Percentiles rank a stretch among this genome's conserved stretches.
These are phyloP conservation scores for Diachasmimorpha longicaudata DNA, from an alignment of 1,140 invertebrate genomes.

Conservation along the genomic window DNA sequence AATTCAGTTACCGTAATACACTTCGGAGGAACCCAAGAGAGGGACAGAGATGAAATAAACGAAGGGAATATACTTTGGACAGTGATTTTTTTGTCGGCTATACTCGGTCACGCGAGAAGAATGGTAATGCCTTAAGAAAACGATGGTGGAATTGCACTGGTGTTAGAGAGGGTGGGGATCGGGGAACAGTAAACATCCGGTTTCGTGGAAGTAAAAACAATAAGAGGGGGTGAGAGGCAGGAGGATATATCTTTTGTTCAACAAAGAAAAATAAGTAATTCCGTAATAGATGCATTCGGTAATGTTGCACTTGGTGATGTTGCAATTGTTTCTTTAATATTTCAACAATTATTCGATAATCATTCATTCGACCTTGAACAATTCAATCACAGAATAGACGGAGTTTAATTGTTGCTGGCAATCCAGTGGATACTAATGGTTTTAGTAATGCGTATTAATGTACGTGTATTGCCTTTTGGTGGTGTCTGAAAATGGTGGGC, in stretches of 20 bases:
- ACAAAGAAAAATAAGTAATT: not conserved
- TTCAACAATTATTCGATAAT: not conserved
- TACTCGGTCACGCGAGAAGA: slow-evolving; percentile 14
- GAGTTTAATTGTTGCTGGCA: not conserved
- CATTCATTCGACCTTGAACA: not conserved
- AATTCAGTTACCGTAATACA: not conserved
- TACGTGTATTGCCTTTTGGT: not conserved
- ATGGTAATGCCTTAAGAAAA: slow-evolving; percentile 17
- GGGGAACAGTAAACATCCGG: slow-evolving; percentile 18
- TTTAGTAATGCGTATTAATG: not conserved
- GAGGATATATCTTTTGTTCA: not conserved
- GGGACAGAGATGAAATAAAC: not conserved
- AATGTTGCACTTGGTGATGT: not conserved
- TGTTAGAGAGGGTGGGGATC: not conserved
- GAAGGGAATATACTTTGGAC: not conserved
- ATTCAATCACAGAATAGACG: not conserved
- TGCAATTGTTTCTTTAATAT: not conserved
- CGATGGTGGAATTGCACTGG: not conserved
- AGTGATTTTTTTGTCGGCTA: slow-evolving; percentile 8
- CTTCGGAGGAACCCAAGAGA: not conserved
- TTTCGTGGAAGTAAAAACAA: slow-evolving; percentile 5
- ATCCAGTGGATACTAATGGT: not conserved
- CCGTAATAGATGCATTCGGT: not conserved
- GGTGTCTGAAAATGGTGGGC: not conserved
- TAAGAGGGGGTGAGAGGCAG: no score